phyloP scores from a whole-genome alignment of 1,140 invertebrate species.

The Conopomorpha cramerella region DNA sequence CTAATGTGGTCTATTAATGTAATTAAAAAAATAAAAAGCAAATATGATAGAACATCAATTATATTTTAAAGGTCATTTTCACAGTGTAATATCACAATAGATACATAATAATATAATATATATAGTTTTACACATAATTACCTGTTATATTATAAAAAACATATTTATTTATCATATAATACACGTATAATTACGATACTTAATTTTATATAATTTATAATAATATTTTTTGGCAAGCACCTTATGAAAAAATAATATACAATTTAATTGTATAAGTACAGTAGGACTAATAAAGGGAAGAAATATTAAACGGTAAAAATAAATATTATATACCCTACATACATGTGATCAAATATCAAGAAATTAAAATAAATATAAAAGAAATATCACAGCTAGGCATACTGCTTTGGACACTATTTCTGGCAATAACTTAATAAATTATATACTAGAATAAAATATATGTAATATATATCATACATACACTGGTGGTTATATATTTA shows the following conservation, averaged over 20 bases:
- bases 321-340: neutral
- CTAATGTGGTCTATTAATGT: too few relatives aligned
- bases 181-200: too few relatives aligned
- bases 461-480: conserved; percentile 1
- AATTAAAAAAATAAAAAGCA: too few relatives aligned
- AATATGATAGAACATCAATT: too few relatives aligned
- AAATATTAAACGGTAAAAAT: neutral
- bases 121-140: too few relatives aligned
- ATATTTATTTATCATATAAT: too few relatives aligned
- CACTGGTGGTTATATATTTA: conserved; percentile 5
- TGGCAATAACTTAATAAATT: neutral
- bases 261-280: too few relatives aligned
- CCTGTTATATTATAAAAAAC: too few relatives aligned
- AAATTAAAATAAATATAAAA: conserved; percentile 5
- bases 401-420: conserved; percentile 8
- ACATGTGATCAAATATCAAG: conserved; percentile 8
- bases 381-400: conserved; percentile 20
- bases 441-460: conserved; percentile 2
- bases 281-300: neutral
- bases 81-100: too few relatives aligned
- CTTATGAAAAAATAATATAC: conserved; percentile 1
- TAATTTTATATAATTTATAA: neutral
- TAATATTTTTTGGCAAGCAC: conserved; percentile 3
- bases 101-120: too few relatives aligned
- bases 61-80: too few relatives aligned